Percentiles rank a stretch among this genome's conserved stretches.
Evolutionary conservation across 2,797 vertebrate genomes (phyloP).

Genomic region (Alauda arvensis): DNA sequence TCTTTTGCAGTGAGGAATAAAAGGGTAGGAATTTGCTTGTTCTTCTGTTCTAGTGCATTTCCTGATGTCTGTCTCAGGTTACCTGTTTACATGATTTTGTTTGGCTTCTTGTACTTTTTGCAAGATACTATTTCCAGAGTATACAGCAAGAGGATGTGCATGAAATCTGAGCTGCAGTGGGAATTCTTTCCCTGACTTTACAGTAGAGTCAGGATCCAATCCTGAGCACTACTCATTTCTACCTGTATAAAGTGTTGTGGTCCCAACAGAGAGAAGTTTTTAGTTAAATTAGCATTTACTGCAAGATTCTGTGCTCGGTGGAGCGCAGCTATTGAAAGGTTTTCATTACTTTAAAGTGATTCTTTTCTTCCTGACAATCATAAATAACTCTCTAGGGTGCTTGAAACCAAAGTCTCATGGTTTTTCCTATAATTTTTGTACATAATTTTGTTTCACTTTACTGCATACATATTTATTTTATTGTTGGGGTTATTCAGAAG

Average conservation of each 20-base stretch:
- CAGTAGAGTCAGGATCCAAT: background rate
- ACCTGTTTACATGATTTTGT: background rate
- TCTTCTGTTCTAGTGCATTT: background rate
- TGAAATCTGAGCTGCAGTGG: background rate
- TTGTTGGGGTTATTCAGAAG: background rate
- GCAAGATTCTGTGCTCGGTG: background rate
- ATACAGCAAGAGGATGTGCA: background rate
- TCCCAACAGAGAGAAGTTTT: background rate
- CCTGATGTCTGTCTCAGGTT: background rate
- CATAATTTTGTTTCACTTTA: background rate
- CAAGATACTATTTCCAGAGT: background rate
- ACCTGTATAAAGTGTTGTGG: background rate
- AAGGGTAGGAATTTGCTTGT: background rate
- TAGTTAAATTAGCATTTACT: constrained; percentile 22
- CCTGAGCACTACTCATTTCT: background rate
- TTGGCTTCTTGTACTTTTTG: background rate
- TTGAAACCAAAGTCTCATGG: background rate
- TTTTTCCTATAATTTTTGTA: background rate
- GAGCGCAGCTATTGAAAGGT: background rate
- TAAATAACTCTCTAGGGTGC: constrained; percentile 2
- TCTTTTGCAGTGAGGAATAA: background rate
- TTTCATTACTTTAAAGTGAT: constrained; percentile 42
- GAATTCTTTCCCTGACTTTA: background rate
- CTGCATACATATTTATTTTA: constrained; percentile 1
- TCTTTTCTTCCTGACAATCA: constrained; percentile 23